Conservation (phyloP, 2,797 vertebrate genomes). For the Sphenodon punctatus region DNA sequence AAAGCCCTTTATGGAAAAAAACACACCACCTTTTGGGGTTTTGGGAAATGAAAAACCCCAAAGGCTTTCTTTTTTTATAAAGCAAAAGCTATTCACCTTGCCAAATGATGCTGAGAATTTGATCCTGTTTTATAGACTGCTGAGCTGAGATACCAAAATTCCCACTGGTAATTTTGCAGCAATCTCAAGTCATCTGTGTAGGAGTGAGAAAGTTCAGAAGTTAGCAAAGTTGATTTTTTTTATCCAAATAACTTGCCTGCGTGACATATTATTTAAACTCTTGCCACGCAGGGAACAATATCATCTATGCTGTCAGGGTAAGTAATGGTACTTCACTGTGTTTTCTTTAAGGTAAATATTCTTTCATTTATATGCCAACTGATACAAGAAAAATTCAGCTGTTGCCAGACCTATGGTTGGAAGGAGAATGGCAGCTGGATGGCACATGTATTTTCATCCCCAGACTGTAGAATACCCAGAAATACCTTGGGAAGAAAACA, state of each 20-base stretch:
- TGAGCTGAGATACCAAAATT: background rate
- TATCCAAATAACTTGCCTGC: background rate
- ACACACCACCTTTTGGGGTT: too few relatives aligned
- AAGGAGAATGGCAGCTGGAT: slow-evolving; percentile 1
- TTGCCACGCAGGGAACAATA: background rate
- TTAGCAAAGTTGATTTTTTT: background rate
- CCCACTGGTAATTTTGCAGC: background rate
- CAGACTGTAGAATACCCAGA: background rate
- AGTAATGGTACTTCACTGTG: background rate
- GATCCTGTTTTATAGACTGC: background rate
- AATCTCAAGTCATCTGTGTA: background rate
- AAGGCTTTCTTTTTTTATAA: too few relatives aligned
- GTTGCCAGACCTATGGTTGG: background rate
- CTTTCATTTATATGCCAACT: background rate
- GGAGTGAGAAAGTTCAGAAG: background rate
- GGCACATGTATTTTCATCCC: background rate
- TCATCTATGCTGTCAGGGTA: background rate
- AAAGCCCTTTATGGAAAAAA: too few relatives aligned
- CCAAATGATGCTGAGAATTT: background rate
- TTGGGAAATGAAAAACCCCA: too few relatives aligned
- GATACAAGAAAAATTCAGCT: background rate
- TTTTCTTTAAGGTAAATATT: background rate
- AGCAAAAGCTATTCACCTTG: background rate
- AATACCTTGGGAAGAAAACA: background rate
- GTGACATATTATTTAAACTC: background rate